Conservation (phyloP, 1,140 invertebrate species). For the Propsilocerus akamusi region DNA sequence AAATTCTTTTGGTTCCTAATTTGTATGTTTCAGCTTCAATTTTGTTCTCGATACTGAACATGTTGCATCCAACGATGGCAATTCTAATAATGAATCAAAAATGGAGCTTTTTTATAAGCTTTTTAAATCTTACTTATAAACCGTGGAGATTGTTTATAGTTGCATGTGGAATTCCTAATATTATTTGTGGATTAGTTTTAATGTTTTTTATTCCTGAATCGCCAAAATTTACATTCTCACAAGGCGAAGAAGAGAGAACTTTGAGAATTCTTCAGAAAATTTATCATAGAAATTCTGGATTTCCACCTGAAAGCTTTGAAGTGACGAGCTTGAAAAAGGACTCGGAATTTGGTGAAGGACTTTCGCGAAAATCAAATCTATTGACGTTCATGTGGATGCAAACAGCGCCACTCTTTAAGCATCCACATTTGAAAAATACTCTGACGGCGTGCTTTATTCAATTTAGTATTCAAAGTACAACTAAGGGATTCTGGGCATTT, state of each 20-base stretch:
- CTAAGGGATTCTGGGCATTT: neutral
- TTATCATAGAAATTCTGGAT: constrained; percentile 30
- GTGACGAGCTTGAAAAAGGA: neutral
- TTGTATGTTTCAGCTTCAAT: neutral
- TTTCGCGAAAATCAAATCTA: neutral
- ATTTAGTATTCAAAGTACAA: constrained; percentile 27
- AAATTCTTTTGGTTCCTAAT: neutral
- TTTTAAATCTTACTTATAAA: constrained; percentile 4
- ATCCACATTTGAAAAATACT: constrained; percentile 19
- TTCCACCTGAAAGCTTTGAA: constrained; percentile 13
- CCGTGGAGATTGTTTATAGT: constrained; percentile 3
- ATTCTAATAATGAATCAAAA: neutral
- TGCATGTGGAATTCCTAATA: neutral
- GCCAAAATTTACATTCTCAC: neutral
- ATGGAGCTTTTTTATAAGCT: constrained; percentile 11
- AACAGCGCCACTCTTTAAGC: constrained; percentile 12
- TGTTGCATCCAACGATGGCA: neutral
- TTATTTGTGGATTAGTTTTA: constrained; percentile 27
- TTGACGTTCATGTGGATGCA: constrained; percentile 9
- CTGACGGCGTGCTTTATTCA: constrained; percentile 27
- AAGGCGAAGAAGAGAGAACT: neutral
- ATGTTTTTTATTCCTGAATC: constrained; percentile 11
- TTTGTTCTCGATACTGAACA: neutral
- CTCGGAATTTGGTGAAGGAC: neutral
- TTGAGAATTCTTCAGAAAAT: constrained; percentile 18